phyloP scores from a whole-genome alignment of 2,797 vertebrate species.

The Acipenser transmontanus region DNA sequence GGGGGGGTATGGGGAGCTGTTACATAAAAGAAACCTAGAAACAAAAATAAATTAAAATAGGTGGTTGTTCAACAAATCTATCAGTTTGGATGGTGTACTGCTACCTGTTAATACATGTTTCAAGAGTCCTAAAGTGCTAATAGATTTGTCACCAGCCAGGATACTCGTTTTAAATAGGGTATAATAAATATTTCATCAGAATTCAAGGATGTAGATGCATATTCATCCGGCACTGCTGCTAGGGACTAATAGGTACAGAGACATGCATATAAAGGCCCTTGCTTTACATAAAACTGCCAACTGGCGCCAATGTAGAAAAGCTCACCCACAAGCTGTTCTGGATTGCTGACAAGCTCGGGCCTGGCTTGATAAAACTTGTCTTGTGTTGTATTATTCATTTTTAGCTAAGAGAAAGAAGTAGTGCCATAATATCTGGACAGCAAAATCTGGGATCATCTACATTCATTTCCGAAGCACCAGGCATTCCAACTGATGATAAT shows the following conservation, averaged over 20 bases:
- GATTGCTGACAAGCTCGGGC: too few species aligned
- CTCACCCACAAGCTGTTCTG: background rate
- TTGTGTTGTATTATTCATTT: too few species aligned
- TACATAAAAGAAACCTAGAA: too few species aligned
- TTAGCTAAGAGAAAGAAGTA: too few species aligned
- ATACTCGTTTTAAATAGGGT: slow-evolving; percentile 4
- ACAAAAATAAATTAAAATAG: too few species aligned
- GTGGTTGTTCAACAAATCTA: background rate
- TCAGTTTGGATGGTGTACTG: background rate
- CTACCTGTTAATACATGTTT: background rate
- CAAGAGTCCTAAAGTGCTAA: background rate
- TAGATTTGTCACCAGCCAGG: slow-evolving; percentile 1
- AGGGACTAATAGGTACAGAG: background rate
- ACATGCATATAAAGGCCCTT: background rate
- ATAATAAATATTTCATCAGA: slow-evolving; percentile 18
- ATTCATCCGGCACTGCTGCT: slow-evolving; percentile 10
- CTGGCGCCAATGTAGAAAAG: background rate
- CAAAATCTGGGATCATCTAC: too few species aligned
- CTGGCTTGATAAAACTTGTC: too few species aligned
- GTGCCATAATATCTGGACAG: too few species aligned
- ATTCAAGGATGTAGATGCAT: slow-evolving; percentile 13
- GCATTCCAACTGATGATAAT: too few species aligned
- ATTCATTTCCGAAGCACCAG: too few species aligned
- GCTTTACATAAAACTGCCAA: background rate
- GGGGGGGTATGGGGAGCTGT: too few species aligned